A percentile compares a stretch with the other conserved stretches of the same genome.
phyloP scores from a whole-genome alignment of 1,140 invertebrate species.

The Bombus confusus region DNA sequence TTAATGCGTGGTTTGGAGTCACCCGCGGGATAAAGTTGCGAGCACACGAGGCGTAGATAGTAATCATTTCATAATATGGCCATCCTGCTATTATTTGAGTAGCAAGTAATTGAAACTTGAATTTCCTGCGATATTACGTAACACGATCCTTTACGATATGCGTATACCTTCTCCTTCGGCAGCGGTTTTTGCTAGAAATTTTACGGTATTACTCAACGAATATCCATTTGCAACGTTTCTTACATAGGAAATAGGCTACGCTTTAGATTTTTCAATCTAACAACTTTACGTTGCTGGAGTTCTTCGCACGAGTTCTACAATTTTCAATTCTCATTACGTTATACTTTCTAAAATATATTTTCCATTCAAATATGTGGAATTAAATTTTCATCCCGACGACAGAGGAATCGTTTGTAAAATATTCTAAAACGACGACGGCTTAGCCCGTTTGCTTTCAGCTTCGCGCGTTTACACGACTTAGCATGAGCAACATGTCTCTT shows the following conservation, averaged over 20 bases:
- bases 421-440: not conserved
- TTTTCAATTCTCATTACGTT: too few species aligned
- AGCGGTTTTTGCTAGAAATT: not conserved
- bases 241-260: not conserved
- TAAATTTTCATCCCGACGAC: not conserved
- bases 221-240: not conserved
- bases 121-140: conserved; percentile 38
- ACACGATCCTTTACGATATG: conserved; percentile 5
- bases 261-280: not conserved
- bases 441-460: not conserved
- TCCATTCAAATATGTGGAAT: too few species aligned
- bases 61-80: conserved; percentile 38
- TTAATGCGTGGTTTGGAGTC: conserved; percentile 27
- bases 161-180: not conserved
- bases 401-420: not conserved
- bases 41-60: conserved; percentile 24
- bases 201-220: not conserved
- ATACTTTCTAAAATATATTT: too few species aligned
- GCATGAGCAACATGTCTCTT: conserved; percentile 5
- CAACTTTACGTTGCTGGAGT: not conserved
- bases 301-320: too few species aligned
- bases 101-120: conserved; percentile 43
- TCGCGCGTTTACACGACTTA: not conserved
- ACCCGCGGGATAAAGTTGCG: not conserved
- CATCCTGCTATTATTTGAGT: conserved; percentile 37